Evolutionary conservation across 2,113 vertebrate species (phyloP).

Genomic region (Azemiops feae): DNA sequence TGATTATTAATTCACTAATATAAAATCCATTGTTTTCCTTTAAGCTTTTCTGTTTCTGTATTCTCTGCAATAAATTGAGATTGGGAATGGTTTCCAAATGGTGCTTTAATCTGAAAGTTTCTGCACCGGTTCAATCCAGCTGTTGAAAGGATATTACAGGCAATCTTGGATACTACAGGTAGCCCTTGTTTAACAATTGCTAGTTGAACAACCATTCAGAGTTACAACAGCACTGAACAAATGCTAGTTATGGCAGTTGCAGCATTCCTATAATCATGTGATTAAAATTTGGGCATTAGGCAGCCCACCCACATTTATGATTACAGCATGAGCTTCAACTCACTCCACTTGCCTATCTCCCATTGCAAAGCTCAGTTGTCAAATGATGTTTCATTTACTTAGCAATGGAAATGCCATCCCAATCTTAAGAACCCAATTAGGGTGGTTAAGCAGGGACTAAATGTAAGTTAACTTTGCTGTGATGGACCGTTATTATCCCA

Average conservation of each 20-base stretch:
- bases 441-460: background rate
- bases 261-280: background rate
- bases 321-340: background rate
- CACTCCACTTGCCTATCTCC: background rate
- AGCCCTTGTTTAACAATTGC: background rate
- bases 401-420: background rate
- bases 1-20: background rate
- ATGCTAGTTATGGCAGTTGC: background rate
- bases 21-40: background rate
- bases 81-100: background rate
- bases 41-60: background rate
- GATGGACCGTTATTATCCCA: background rate
- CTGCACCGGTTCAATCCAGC: too few relatives aligned
- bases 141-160: background rate
- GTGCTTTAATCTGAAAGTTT: background rate
- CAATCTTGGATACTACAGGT: background rate
- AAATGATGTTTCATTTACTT: background rate
- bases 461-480: background rate
- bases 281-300: background rate
- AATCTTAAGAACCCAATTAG: background rate
- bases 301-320: background rate
- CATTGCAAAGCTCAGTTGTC: background rate
- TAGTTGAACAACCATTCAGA: background rate
- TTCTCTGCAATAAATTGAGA: background rate
- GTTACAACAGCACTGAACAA: background rate